Percentiles rank a stretch among this genome's conserved stretches.
Conservation (phyloP, 2,113 vertebrate genomes). For the Dromiciops gliroides region DNA sequence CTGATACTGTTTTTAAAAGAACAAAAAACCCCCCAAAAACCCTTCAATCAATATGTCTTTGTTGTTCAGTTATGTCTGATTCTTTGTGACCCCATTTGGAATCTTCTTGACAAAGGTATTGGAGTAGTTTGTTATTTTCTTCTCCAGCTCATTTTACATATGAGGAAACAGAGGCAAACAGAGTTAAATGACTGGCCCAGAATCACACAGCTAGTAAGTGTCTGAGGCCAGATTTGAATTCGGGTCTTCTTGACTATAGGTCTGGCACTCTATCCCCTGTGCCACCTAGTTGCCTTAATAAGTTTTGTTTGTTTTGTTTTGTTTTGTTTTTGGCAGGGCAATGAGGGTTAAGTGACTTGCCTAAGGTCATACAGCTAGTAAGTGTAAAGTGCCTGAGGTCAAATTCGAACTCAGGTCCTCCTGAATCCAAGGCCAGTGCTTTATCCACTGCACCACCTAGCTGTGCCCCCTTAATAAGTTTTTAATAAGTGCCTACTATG, state of each 20-base stretch:
- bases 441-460: not conserved
- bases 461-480: not conserved
- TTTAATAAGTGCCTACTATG: not conserved
- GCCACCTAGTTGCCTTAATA: not conserved
- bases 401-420: not conserved
- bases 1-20: not conserved
- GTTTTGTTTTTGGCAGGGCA: too few species aligned
- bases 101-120: too few species aligned
- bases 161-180: not conserved
- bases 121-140: too few species aligned
- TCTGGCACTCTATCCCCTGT: not conserved
- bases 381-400: not conserved
- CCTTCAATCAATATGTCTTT: not conserved
- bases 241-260: not conserved
- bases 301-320: too few species aligned
- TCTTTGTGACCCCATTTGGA: not conserved
- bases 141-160: not conserved
- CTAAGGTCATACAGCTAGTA: not conserved
- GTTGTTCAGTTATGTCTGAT: not conserved
- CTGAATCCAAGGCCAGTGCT: not conserved
- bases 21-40: not conserved
- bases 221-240: not conserved
- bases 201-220: not conserved
- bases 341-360: too few species aligned
- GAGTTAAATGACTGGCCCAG: too few species aligned